Conservation (phyloP, 2,113 vertebrate species). For the Ciconia boyciana region DNA sequence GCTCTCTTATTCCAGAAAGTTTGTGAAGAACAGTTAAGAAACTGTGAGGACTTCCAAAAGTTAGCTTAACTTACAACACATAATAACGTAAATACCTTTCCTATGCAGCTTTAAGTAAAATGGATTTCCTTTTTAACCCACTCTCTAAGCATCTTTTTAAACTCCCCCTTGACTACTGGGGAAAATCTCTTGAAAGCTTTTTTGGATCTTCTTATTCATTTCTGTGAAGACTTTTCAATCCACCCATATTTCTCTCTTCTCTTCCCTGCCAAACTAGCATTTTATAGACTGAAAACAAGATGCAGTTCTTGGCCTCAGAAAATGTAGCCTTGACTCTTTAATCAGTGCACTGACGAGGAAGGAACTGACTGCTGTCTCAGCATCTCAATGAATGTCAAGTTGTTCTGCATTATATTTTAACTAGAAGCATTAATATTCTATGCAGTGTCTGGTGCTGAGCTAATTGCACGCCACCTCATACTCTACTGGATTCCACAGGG, state of each 20-base stretch:
- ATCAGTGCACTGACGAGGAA: neutral
- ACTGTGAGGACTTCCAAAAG: neutral
- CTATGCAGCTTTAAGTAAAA: neutral
- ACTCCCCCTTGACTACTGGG: neutral
- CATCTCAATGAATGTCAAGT: neutral
- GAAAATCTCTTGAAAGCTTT: neutral
- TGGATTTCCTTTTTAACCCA: neutral
- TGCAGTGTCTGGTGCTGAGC: neutral
- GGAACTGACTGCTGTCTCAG: neutral
- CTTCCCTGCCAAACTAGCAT: neutral
- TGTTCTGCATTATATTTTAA: neutral
- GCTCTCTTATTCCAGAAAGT: neutral
- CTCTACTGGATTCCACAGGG: neutral
- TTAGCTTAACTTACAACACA: neutral
- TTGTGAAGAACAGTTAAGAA: neutral
- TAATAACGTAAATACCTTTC: neutral
- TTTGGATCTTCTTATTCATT: neutral
- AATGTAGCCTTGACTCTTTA: neutral
- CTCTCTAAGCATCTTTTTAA: neutral
- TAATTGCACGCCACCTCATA: neutral
- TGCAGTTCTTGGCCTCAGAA: neutral
- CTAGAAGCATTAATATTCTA: neutral
- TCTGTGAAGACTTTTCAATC: neutral
- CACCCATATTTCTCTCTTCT: neutral
- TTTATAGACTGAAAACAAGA: neutral